These are phyloP conservation scores for Eulithis testata DNA, from an alignment of 2,888 invertebrate species.

Conservation along the genomic window DNA sequence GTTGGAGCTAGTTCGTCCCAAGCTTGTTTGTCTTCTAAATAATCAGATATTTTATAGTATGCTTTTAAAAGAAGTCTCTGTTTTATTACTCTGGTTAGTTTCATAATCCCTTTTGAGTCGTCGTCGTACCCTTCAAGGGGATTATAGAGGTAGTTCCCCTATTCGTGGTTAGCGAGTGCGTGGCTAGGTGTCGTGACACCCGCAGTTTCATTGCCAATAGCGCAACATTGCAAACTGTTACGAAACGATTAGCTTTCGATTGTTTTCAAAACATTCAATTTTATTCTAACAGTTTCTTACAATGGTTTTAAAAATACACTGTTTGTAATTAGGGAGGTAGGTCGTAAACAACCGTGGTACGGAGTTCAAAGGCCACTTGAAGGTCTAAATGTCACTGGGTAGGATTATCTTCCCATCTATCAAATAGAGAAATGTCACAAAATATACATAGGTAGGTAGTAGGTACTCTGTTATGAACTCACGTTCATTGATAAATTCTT, in stretches of 20 bases:
- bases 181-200: constrained; percentile 31
- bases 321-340: neutral
- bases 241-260: constrained; percentile 50
- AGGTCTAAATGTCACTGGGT: neutral
- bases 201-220: constrained; percentile 60
- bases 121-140: no score
- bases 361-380: neutral
- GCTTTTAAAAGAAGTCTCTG: no score
- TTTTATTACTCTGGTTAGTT: no score
- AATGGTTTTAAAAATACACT: neutral
- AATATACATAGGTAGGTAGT: no score
- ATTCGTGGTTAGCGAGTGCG: constrained; percentile 12
- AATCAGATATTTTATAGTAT: no score
- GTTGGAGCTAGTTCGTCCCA: no score
- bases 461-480: no score
- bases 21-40: no score
- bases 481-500: no score
- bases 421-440: no score
- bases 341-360: neutral
- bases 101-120: no score
- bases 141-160: neutral
- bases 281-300: constrained; percentile 23
- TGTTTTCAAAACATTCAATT: constrained; percentile 42
- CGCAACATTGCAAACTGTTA: constrained; percentile 51
- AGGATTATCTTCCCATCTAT: no score